phyloP scores from a whole-genome alignment of 30 jellyfish, hydroid and myxozoan genomes.

The Pelagia noctiluca region DNA sequence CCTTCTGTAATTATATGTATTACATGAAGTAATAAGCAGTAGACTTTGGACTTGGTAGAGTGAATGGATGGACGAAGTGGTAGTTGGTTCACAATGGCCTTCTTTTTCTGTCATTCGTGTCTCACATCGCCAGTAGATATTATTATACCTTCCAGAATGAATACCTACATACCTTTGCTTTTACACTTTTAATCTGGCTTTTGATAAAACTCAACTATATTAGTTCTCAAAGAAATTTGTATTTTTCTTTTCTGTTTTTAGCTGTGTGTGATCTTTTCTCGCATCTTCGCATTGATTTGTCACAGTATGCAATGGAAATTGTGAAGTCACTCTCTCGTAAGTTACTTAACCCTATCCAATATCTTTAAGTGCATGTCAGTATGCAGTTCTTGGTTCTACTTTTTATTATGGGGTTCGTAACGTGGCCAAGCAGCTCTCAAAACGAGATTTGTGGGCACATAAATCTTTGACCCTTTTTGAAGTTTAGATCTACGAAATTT shows the following conservation, averaged over 20 bases:
- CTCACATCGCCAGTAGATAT: background rate
- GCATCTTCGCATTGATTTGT: slow-evolving; percentile 84
- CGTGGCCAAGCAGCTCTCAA: too few relatives aligned
- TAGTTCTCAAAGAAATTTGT: too few relatives aligned
- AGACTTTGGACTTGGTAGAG: too few relatives aligned
- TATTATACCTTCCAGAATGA: background rate
- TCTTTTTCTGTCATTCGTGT: background rate
- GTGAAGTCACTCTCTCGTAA: slow-evolving; percentile 70
- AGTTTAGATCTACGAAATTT: too few relatives aligned
- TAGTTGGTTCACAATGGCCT: too few relatives aligned
- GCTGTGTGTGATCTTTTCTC: slow-evolving; percentile 77
- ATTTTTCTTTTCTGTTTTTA: slow-evolving; percentile 28
- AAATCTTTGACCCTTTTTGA: too few relatives aligned
- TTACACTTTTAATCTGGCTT: background rate
- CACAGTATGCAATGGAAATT: slow-evolving; percentile 86
- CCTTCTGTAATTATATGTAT: too few relatives aligned
- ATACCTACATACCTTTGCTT: background rate
- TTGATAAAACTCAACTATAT: background rate
- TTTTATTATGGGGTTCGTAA: too few relatives aligned
- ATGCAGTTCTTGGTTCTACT: too few relatives aligned
- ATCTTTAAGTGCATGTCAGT: background rate
- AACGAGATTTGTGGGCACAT: too few relatives aligned
- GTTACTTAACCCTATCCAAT: background rate
- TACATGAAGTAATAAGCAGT: too few relatives aligned
- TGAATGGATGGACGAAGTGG: too few relatives aligned